Evolutionary conservation across 1,140 invertebrate genomes (phyloP).

Genomic region (Psilanteris sp.): DNA sequence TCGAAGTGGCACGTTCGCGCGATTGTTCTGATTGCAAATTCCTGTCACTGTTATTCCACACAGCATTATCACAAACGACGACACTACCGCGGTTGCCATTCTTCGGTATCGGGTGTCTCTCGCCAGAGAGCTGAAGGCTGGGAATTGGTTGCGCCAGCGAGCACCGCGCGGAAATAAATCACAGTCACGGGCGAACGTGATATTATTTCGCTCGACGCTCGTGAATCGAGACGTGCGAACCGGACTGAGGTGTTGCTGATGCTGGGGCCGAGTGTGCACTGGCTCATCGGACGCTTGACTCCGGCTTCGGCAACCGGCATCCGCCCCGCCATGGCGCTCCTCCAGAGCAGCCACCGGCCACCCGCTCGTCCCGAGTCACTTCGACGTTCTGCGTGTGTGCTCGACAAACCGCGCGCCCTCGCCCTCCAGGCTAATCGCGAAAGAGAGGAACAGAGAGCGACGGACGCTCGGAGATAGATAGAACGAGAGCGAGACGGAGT

Average conservation of each 20-base stretch:
- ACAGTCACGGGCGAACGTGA: neutral
- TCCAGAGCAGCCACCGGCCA: conserved; percentile 29
- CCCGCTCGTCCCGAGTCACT: conserved; percentile 70
- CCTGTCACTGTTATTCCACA: conserved; percentile 64
- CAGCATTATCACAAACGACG: conserved; percentile 60
- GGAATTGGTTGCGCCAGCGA: no score
- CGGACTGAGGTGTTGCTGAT: conserved; percentile 2
- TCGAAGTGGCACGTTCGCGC: neutral
- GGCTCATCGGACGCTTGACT: conserved; percentile 69
- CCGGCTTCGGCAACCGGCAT: conserved; percentile 69
- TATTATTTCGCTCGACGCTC: neutral
- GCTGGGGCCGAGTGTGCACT: conserved; percentile 59
- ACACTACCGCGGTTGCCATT: conserved; percentile 39
- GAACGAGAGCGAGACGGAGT: neutral
- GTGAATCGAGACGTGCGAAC: neutral
- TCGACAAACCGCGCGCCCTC: conserved; percentile 60
- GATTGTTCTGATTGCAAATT: conserved; percentile 11
- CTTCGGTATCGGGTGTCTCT: no score
- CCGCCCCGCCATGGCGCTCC: conserved; percentile 64
- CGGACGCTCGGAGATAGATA: no score
- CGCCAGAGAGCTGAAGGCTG: no score
- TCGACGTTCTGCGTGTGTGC: conserved; percentile 70
- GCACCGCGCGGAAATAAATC: neutral
- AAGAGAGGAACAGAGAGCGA: conserved; percentile 15
- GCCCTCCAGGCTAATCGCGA: conserved; percentile 59